Conservation (phyloP, 2,113 vertebrate genomes). For the Himantopus leucocephalus region DNA sequence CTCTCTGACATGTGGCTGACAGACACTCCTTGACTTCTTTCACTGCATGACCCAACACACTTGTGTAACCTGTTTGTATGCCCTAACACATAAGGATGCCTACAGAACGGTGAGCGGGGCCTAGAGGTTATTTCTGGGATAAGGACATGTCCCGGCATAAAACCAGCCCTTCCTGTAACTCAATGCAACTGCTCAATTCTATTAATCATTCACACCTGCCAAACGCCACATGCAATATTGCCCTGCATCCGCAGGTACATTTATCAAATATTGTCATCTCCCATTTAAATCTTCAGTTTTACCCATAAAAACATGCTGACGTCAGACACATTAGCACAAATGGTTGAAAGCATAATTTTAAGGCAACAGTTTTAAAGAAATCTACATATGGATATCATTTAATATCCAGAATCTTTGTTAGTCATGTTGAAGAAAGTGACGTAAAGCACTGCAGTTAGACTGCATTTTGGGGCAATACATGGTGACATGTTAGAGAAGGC, state of each 20-base stretch:
- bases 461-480: background rate
- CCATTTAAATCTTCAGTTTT: background rate
- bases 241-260: background rate
- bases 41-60: background rate
- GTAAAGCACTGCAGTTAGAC: background rate
- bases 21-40: background rate
- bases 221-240: background rate
- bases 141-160: background rate
- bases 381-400: background rate
- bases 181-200: background rate
- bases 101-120: accelerated
- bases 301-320: background rate
- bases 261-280: background rate
- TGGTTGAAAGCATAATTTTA: background rate
- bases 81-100: background rate
- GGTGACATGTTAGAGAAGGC: background rate
- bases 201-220: background rate
- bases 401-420: background rate
- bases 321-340: background rate
- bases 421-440: background rate
- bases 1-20: background rate
- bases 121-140: background rate
- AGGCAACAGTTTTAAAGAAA: background rate
- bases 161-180: background rate
- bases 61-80: background rate